These are phyloP conservation scores for Ochropleura plecta DNA, from an alignment of 2,888 invertebrate genomes.

Conservation along the genomic window DNA sequence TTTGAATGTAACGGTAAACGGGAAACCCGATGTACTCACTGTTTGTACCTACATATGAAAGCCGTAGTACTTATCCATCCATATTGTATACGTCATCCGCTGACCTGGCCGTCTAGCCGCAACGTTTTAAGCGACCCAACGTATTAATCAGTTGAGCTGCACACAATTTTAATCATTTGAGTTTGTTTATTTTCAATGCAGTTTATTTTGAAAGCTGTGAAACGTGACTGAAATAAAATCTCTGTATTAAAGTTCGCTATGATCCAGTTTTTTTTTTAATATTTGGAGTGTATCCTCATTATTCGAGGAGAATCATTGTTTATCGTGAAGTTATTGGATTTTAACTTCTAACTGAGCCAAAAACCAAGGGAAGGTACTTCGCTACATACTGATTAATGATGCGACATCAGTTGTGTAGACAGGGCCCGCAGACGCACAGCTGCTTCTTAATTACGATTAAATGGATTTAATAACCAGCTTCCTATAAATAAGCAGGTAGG, in stretches of 20 bases:
- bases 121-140: neutral
- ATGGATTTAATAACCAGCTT: neutral
- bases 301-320: neutral
- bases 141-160: neutral
- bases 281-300: neutral
- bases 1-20: too few relatives aligned
- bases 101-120: neutral
- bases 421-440: neutral
- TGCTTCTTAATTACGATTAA: neutral
- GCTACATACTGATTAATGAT: neutral
- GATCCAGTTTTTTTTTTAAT: neutral
- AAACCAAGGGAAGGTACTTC: neutral
- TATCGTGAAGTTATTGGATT: neutral
- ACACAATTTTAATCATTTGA: neutral
- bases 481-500: neutral
- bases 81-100: neutral
- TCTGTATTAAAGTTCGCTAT: slow-evolving; percentile 9
- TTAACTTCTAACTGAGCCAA: too few relatives aligned
- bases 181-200: neutral
- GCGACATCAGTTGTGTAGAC: neutral
- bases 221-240: slow-evolving; percentile 9
- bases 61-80: too few relatives aligned
- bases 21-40: too few relatives aligned
- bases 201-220: neutral
- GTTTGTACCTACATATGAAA: too few relatives aligned